phyloP scores from a whole-genome alignment of 2,113 vertebrate genomes.

The Chascanopsetta lugubris region DNA sequence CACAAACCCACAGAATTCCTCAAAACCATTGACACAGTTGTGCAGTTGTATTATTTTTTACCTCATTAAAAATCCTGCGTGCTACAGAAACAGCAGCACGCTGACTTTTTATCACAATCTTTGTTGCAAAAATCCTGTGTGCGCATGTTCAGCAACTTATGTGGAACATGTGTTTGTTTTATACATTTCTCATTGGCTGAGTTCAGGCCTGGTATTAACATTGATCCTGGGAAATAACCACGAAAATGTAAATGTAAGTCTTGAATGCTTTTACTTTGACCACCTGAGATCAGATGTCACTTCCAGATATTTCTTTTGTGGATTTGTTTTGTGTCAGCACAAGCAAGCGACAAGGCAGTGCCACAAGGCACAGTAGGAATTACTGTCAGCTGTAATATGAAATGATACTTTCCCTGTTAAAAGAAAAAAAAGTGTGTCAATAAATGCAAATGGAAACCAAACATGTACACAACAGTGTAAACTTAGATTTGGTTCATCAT shows the following conservation, averaged over 20 bases:
- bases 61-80: constrained; percentile 17
- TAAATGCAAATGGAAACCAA: too few relatives aligned
- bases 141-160: constrained; percentile 10
- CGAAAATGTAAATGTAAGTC: neutral
- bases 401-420: neutral
- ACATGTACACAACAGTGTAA: too few relatives aligned
- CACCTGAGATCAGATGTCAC: too few relatives aligned
- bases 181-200: constrained; percentile 1
- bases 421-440: too few relatives aligned
- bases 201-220: neutral
- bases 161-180: constrained; percentile 10
- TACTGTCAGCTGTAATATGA: too few relatives aligned
- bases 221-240: neutral
- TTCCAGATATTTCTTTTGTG: too few relatives aligned
- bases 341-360: too few relatives aligned
- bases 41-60: constrained; percentile 29
- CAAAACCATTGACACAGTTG: constrained; percentile 4
- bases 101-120: constrained; percentile 9
- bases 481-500: too few relatives aligned
- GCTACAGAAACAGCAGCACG: constrained; percentile 12
- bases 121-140: constrained; percentile 25
- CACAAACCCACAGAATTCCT: neutral
- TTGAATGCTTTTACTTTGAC: neutral
- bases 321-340: too few relatives aligned
- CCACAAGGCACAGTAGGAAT: too few relatives aligned